Conservation (phyloP, 2,113 vertebrate genomes). For the Microtus richardsoni region DNA sequence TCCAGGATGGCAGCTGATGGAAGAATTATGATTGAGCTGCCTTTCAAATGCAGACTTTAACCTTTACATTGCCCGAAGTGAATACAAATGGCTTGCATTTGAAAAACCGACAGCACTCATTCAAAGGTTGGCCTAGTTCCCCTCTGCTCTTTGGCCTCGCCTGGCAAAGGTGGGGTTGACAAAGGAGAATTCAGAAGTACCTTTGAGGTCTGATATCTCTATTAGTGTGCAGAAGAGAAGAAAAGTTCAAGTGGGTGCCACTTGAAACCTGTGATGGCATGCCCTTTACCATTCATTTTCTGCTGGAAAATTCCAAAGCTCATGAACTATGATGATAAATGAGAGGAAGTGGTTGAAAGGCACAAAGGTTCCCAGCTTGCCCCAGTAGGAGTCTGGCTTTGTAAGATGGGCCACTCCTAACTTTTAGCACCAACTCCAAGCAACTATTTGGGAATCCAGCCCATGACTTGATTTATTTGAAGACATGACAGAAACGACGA, state of each 20-base stretch:
- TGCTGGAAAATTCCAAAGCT: slow-evolving; percentile 40
- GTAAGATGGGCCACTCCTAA: background rate
- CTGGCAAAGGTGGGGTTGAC: slow-evolving; percentile 37
- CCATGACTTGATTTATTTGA: background rate
- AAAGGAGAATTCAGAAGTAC: background rate
- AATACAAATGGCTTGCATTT: slow-evolving; percentile 53
- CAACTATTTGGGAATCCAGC: background rate
- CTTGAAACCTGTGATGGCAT: background rate
- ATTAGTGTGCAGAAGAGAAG: slow-evolving; percentile 1
- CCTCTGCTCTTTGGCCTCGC: background rate
- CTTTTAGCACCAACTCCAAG: background rate
- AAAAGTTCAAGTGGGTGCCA: slow-evolving; percentile 30
- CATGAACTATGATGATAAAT: slow-evolving; percentile 25
- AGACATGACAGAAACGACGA: background rate
- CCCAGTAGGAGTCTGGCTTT: background rate
- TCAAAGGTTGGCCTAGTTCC: slow-evolving; percentile 56
- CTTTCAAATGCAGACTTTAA: slow-evolving; percentile 60
- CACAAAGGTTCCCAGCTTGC: slow-evolving; percentile 27
- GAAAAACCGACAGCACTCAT: slow-evolving; percentile 41
- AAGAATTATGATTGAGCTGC: background rate
- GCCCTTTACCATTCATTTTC: slow-evolving; percentile 29
- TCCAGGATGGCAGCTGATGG: background rate
- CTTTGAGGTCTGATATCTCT: background rate
- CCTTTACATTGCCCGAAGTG: background rate
- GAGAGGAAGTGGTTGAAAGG: slow-evolving; percentile 27